Conservation (phyloP, 2,113 vertebrate species). For the Blennius ocellaris region DNA sequence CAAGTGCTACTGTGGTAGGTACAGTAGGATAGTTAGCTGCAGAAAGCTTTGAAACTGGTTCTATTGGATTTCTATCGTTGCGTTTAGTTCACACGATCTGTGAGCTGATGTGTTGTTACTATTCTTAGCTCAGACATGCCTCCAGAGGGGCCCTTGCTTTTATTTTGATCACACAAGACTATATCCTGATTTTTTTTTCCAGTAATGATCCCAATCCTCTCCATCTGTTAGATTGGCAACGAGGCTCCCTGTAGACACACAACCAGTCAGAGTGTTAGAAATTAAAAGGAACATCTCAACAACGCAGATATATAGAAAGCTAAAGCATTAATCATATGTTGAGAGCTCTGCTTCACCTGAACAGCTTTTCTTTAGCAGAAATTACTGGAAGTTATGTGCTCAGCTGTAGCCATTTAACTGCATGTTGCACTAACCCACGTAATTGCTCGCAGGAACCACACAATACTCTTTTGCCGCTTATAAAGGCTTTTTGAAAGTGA, state of each 20-base stretch:
- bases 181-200: conserved; percentile 60
- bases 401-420: conserved; percentile 1
- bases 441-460: conserved; percentile 32
- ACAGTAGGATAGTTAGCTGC: conserved; percentile 20
- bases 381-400: conserved; percentile 7
- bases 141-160: conserved; percentile 49
- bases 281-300: conserved; percentile 43
- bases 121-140: conserved; percentile 59
- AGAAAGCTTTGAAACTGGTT: conserved; percentile 50
- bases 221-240: conserved; percentile 54
- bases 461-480: conserved; percentile 1
- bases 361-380: conserved; percentile 21
- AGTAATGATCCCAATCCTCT: conserved; percentile 66
- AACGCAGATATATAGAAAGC: conserved; percentile 27
- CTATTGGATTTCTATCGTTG: conserved; percentile 48
- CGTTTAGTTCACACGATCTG: conserved; percentile 58
- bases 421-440: background rate
- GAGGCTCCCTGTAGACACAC: conserved; percentile 44
- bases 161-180: conserved; percentile 69
- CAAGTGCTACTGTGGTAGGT: conserved; percentile 11
- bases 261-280: conserved; percentile 12
- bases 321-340: conserved; percentile 49
- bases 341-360: conserved; percentile 31
- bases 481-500: conserved; percentile 5
- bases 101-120: conserved; percentile 60